Base-by-base conservation (phyloP, 2,797 vertebrate species). In the Nyctalus aviator region DNA sequence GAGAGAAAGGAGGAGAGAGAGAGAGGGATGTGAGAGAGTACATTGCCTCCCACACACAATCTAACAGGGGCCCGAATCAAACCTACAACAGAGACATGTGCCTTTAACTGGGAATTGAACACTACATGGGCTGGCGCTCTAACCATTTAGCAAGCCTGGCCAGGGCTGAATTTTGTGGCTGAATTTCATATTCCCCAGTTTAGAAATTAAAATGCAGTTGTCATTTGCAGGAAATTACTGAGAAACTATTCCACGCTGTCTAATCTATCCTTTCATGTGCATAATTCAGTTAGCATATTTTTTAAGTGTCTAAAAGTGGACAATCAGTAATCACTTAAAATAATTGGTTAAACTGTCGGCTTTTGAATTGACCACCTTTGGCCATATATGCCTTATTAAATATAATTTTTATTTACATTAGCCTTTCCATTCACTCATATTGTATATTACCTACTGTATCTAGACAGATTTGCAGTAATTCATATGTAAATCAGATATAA, bases 161-260 rank as follows among this genome's bases (percentile, higher is more conserved):
- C 25, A 62, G 59, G 13, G 27, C 5, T 2, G 25, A 62, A 62
- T 35, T 32, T 68, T 76, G 8, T 44, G 44, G 25, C 71, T 59
- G 32, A 79, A 44, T 25, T 89, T 68, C 84, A 84, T 62, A 64
- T 55, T 64, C 30, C 1, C 44, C n/a, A 64, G 53, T 85, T 86
- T 27, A 66, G 59, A 92, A 86, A 71, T 62, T 14, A 62, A 62
- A 59, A 59, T 77, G 17, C 44, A 57, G 6, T 88, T 94, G 59
- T 73, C 78, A 68, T 64, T 92, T 83, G 32, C n/a, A 88, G 21
- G 59, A 93, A 88, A 85, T 75, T 48, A 85, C 27, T 72, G 68
- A 91, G 53, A 84, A 93, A 75, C 68, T 55, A 8, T 90, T 73
- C 2, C 5, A 55, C 2, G 8, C 17, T 62, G 59, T 44, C 23